These are phyloP conservation scores for Coregonus clupeaformis DNA, from an alignment of 2,113 vertebrate genomes.

Conservation along the genomic window DNA sequence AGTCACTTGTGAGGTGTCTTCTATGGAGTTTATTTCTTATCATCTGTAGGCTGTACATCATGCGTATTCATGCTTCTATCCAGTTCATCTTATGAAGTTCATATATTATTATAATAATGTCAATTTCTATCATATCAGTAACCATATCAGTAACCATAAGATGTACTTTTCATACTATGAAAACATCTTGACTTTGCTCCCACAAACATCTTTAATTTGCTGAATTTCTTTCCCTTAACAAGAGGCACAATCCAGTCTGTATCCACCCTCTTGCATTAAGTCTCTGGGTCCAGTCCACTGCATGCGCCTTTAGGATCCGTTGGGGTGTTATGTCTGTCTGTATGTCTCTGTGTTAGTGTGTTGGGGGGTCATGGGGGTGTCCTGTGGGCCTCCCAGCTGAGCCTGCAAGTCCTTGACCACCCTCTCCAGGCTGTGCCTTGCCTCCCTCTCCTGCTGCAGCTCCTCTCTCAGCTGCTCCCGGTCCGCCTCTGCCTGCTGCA, in stretches of 20 bases:
- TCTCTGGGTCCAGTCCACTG: background rate
- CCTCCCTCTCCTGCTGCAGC: constrained; percentile 87
- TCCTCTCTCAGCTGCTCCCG: constrained; percentile 90
- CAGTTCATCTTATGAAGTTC: constrained; percentile 61
- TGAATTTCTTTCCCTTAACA: constrained; percentile 51
- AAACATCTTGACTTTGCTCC: constrained; percentile 29
- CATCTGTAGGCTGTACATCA: constrained; percentile 47
- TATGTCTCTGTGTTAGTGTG: constrained; percentile 32
- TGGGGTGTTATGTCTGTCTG: constrained; percentile 18
- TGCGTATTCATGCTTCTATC: constrained; percentile 65
- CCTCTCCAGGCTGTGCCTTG: constrained; percentile 90
- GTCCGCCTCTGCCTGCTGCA: constrained; percentile 91
- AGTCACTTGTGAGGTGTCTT: constrained; percentile 37
- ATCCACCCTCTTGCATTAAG: constrained; percentile 49
- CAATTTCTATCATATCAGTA: constrained; percentile 42
- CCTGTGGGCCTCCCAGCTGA: constrained; percentile 76
- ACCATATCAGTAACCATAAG: constrained; percentile 37
- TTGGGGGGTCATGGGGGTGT: constrained; percentile 12
- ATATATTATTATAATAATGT: constrained; percentile 51
- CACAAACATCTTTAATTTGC: constrained; percentile 8
- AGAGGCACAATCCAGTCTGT: constrained; percentile 77
- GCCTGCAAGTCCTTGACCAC: constrained; percentile 92
- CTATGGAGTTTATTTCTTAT: constrained; percentile 39
- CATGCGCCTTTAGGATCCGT: constrained; percentile 56
- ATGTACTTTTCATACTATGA: constrained; percentile 21